Evolutionary conservation across 2,888 invertebrate genomes (phyloP), one percentile per base, ranked within the genome.

Genomic region (Melieria picta): DNA sequence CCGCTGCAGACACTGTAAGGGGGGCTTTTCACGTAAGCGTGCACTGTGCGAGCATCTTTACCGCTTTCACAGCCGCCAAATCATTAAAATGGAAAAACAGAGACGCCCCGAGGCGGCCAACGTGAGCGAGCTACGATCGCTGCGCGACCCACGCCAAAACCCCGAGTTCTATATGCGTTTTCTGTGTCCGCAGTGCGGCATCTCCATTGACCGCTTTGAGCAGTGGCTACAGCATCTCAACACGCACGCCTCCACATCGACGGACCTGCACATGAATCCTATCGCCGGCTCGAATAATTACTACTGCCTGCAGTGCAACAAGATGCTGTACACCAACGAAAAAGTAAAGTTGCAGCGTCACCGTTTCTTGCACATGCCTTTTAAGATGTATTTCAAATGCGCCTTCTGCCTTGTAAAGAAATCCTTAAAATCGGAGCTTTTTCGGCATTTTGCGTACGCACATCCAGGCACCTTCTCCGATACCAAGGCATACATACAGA

Each of bases 161-260:
- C 13, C 62, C 3, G 77, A 77, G 56, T 77, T 77, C 63, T 77
- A 76, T 65, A 74, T 77, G 13, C 72, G 73, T 55, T 77, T 69
- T 52, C 64, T 84, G 4, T 84, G 83, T 58, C 83, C 83, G 46
- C 79, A 82, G 70, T 84, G 83, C 70, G 84, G 84, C 30, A 79
- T 79, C 13, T 77, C 79, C 52, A 83, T 83, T 60, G 76, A 78
- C 13, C 80, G 79, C 62, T 82, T 80, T 65, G 79, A 80, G 48
- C 76, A 79, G 11, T 84, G 83, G 83, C 82, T 82, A 13, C 78
- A 78, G 0, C 83, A 84, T 65, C 79, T 84, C 4, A 80, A 81
- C 0, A 78, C 77, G 7, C 83, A 84, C 65, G 78, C 77, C 47
- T 79, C 82, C 74, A 84, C 82, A 13, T 82, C 82, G 30, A 65